Percentiles rank a stretch among this genome's conserved stretches.
phyloP scores from a whole-genome alignment of 2,113 vertebrate genomes.

The Triplophysa siluroides region DNA sequence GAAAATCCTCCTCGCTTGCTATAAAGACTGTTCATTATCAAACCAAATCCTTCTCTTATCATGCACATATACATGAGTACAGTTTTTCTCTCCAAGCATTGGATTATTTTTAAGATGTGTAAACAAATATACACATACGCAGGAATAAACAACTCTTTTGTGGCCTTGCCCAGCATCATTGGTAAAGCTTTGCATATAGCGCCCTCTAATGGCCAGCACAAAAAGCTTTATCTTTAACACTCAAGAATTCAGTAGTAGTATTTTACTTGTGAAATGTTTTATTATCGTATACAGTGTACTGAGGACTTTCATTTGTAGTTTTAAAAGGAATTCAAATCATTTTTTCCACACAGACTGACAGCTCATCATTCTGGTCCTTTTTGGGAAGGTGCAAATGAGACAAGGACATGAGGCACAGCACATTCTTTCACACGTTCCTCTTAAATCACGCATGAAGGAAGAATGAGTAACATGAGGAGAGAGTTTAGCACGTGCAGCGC shows the following conservation, averaged over 20 bases:
- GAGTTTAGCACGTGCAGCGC: not conserved
- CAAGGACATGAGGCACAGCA: conserved; percentile 28
- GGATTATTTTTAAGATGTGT: not conserved
- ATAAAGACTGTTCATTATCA: not conserved
- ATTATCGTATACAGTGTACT: not conserved
- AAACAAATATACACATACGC: conserved; percentile 19
- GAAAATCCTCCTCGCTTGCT: not conserved
- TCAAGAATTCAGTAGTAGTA: not conserved
- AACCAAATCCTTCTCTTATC: not conserved
- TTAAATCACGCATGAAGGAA: conserved; percentile 36
- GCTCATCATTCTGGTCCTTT: conserved; percentile 1
- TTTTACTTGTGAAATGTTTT: not conserved
- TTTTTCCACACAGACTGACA: too few relatives aligned
- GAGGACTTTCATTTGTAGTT: not conserved
- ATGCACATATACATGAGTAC: not conserved
- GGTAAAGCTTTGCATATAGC: conserved; percentile 55
- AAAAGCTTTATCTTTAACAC: conserved; percentile 50
- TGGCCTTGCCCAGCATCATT: conserved; percentile 10
- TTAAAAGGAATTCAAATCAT: too few relatives aligned
- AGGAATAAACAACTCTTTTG: not conserved
- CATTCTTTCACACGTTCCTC: conserved; percentile 43
- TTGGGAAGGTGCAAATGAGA: conserved; percentile 40
- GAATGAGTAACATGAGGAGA: not conserved
- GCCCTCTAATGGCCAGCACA: conserved; percentile 68
- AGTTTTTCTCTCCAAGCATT: not conserved